Evolutionary conservation across 2,797 vertebrate genomes (phyloP).

Genomic region (Margarornis squamiger): DNA sequence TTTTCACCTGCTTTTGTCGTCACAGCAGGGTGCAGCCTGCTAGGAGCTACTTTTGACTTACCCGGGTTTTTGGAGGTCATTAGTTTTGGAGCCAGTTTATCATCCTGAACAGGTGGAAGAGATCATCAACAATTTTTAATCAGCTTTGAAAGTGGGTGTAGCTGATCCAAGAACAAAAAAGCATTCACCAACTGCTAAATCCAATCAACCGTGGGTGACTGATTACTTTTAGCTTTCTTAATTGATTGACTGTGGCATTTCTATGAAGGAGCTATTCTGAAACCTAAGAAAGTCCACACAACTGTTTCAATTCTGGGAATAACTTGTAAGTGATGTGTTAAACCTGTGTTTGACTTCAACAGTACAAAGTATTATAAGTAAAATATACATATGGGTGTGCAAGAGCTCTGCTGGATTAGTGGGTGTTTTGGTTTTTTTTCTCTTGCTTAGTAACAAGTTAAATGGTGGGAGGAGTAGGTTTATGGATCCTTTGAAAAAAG

Average conservation of each 20-base stretch:
- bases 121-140: constrained; percentile 63
- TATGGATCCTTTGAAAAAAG: background rate
- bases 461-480: background rate
- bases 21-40: background rate
- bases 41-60: constrained; percentile 17
- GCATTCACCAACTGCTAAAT: constrained; percentile 68
- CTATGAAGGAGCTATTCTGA: constrained; percentile 60
- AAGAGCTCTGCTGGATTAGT: background rate
- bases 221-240: constrained; percentile 71
- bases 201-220: constrained; percentile 68
- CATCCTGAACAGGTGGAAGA: constrained; percentile 68
- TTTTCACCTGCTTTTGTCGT: background rate
- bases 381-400: background rate
- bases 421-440: background rate
- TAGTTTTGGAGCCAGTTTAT: constrained; percentile 57
- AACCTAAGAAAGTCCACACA: constrained; percentile 46
- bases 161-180: constrained; percentile 67
- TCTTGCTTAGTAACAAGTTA: background rate
- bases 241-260: constrained; percentile 67
- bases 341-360: constrained; percentile 16
- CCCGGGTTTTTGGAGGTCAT: constrained; percentile 14
- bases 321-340: constrained; percentile 38
- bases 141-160: constrained; percentile 71
- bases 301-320: constrained; percentile 62
- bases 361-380: background rate